phyloP scores from a whole-genome alignment of 2,113 vertebrate species.

The Gnathonemus echidnorhynchus region DNA sequence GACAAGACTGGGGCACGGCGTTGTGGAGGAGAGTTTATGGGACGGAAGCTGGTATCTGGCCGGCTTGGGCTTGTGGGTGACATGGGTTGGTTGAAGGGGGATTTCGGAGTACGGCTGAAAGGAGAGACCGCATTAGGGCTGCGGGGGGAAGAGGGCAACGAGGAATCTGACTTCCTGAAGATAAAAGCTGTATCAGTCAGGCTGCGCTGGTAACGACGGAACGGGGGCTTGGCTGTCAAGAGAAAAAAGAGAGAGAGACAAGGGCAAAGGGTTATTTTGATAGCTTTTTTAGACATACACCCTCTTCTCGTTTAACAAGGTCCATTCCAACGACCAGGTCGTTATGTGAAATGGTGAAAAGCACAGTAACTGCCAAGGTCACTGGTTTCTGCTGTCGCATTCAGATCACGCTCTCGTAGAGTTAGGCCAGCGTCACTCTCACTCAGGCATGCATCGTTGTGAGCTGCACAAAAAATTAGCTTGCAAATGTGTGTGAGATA shows the following conservation, averaged over 20 bases:
- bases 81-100: background rate
- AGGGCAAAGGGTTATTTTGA: background rate
- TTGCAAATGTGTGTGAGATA: background rate
- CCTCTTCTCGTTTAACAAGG: background rate
- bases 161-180: slow-evolving; percentile 33
- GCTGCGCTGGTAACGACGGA: slow-evolving; percentile 48
- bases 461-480: background rate
- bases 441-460: background rate
- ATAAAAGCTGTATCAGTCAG: slow-evolving; percentile 49
- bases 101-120: background rate
- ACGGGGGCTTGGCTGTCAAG: slow-evolving; percentile 36
- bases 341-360: background rate
- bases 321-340: background rate
- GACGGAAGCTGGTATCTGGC: background rate
- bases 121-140: slow-evolving; percentile 1
- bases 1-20: background rate
- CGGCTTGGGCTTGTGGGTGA: background rate
- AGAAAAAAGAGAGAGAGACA: background rate
- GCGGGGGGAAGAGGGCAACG: slow-evolving; percentile 19
- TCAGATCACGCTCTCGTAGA: background rate
- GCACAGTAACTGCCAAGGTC: background rate
- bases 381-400: background rate
- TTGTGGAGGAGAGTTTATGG: background rate
- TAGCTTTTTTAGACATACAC: background rate
- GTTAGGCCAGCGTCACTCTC: background rate